Evolutionary conservation across 2,888 invertebrate species (phyloP).

Genomic region (Lordiphosa fenestrarum): DNA sequence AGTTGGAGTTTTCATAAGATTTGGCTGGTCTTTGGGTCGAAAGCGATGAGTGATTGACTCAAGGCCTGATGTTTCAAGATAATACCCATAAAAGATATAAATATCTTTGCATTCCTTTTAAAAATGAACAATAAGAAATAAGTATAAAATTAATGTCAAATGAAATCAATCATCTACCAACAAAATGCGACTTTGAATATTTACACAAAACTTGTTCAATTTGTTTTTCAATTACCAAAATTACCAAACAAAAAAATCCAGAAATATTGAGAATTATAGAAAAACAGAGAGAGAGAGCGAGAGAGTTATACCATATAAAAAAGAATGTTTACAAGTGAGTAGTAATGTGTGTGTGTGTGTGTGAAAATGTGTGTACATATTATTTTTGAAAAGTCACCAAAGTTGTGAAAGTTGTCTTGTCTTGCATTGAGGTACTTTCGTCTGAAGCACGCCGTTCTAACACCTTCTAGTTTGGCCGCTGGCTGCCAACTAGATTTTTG

Average conservation of each 20-base stretch:
- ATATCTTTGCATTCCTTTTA: too few relatives aligned
- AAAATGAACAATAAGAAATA: too few relatives aligned
- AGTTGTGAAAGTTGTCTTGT: slow-evolving; percentile 61
- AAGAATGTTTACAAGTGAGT: slow-evolving; percentile 32
- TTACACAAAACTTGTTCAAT: too few relatives aligned
- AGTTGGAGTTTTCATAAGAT: too few relatives aligned
- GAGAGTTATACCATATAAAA: slow-evolving; percentile 15
- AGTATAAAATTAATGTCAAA: not conserved
- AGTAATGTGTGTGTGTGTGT: slow-evolving; percentile 20
- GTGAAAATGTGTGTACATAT: slow-evolving; percentile 19
- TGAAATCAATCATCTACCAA: not conserved
- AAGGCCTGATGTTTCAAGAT: too few relatives aligned
- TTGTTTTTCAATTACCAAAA: slow-evolving; percentile 16
- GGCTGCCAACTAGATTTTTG: slow-evolving; percentile 31
- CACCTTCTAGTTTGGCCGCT: slow-evolving; percentile 36
- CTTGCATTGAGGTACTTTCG: slow-evolving; percentile 79
- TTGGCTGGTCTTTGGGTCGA: too few relatives aligned
- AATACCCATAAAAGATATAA: too few relatives aligned
- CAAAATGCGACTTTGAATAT: too few relatives aligned
- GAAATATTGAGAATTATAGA: too few relatives aligned
- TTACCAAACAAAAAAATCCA: slow-evolving; percentile 2
- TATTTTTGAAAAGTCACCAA: slow-evolving; percentile 40
- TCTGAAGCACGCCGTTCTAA: slow-evolving; percentile 74
- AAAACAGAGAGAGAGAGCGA: slow-evolving; percentile 1
- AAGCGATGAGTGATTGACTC: too few relatives aligned